These are phyloP conservation scores for Podargus strigoides DNA, from an alignment of 2,797 vertebrate genomes.

Conservation along the genomic window DNA sequence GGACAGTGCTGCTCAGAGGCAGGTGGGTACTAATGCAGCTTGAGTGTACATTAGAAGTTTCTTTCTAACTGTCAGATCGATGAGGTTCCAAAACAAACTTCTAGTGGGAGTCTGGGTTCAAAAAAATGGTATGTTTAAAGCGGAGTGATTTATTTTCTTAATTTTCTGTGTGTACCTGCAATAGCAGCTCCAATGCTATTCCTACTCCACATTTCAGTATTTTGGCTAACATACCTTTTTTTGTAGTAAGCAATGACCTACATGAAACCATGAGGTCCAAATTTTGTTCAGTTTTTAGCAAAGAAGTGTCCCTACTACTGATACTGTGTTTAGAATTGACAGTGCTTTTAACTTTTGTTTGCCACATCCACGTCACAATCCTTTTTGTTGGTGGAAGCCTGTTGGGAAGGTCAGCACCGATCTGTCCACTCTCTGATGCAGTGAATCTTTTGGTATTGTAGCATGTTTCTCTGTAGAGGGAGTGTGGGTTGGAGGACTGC, in stretches of 20 bases:
- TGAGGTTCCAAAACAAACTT: neutral
- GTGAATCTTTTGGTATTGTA: neutral
- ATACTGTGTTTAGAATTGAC: neutral
- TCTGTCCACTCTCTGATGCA: neutral
- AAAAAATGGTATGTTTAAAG: neutral
- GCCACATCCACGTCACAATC: accelerated
- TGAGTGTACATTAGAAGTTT: neutral
- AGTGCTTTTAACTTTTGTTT: neutral
- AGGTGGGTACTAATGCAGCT: neutral
- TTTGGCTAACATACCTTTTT: neutral
- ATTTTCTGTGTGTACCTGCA: neutral
- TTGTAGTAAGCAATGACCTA: neutral
- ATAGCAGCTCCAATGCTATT: neutral
- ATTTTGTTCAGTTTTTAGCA: neutral
- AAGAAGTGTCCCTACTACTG: neutral
- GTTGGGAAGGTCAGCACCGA: neutral
- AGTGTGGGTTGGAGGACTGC: neutral
- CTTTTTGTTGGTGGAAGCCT: neutral
- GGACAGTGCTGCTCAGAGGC: neutral
- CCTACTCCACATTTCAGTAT: neutral
- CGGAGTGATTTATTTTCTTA: neutral
- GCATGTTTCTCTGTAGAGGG: neutral
- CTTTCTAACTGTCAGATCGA: neutral
- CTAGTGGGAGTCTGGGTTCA: neutral
- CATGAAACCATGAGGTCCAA: neutral